Evolutionary conservation across 1,140 invertebrate species (phyloP), one percentile per base, ranked within the genome.

Genomic region (Trichoplusia ni): DNA sequence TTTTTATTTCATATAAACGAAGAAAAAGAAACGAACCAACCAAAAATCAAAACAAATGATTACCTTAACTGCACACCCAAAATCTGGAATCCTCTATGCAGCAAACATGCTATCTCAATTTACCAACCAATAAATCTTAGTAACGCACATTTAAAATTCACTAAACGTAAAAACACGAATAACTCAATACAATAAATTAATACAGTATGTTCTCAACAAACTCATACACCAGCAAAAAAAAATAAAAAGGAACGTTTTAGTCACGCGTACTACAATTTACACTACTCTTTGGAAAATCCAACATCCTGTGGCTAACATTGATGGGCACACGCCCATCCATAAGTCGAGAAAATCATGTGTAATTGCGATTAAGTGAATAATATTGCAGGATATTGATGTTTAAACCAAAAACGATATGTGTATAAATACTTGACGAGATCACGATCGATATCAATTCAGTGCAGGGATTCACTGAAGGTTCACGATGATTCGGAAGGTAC

Each of bases 401-500:
- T 63, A 71, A 44, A 38, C 49, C 21, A 21, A 64, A 71, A 71
- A 46, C 37, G 13, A 42, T 61, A 65, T 59, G 44, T 64, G 63
- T 75, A 75, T 75, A 75, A 75, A 75, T 75, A 71, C 60, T 60
- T 51, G 49, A 56, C 9, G 31, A 67, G 56, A 69, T 69, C 46
- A 66, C 29, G 25, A 31, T 56, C 53, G 31, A 42, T 69, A 19
- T 61, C 58, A 75, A 38, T 65, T 56, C 19, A 49, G 40, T 67
- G 9, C 33, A 40, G 33, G n/a, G 21, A 47, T 53, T 64, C 44
- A 42, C 35, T 25, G 44, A 63, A 58, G 38, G 29, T 29, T 42
- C 49, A 70, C 31, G 29, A 75, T 86, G 83, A 62, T 73, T 81
- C 76, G 74, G 69, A 81, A 86, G 81, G 83, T 85, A 82, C 63